A percentile compares a stretch with the other conserved stretches of the same genome.
Evolutionary conservation across 1,140 invertebrate genomes (phyloP).

Genomic region (Heliconius hewitsoni): DNA sequence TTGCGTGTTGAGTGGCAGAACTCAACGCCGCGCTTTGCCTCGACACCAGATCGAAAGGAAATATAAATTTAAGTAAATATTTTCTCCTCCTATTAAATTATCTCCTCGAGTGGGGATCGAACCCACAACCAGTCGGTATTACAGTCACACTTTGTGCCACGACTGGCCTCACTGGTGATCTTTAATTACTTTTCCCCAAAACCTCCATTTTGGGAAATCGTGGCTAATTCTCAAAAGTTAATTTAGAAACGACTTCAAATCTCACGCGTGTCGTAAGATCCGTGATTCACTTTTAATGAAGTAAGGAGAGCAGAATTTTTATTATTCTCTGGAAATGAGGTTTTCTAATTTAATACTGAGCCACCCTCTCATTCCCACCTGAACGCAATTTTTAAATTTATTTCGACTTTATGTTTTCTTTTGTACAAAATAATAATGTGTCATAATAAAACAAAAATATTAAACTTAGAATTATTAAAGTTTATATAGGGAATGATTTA

Average conservation of each 20-base stretch:
- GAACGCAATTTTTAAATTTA: neutral
- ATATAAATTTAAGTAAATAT: no score
- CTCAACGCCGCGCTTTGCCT: no score
- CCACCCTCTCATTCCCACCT: neutral
- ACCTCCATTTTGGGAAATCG: constrained; percentile 5
- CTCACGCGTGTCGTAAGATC: constrained; percentile 24
- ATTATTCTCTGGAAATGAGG: constrained; percentile 9
- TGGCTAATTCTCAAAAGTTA: constrained; percentile 15
- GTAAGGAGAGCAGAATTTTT: constrained; percentile 17
- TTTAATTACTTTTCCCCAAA: constrained; percentile 10
- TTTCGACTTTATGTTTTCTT: neutral
- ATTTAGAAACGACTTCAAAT: constrained; percentile 3
- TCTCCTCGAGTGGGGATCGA: no score
- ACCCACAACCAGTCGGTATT: no score
- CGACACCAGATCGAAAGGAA: no score
- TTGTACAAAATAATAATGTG: neutral
- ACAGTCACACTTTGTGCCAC: no score
- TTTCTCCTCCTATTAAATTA: no score
- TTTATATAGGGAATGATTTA: no score
- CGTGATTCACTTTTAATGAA: constrained; percentile 25
- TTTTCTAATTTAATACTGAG: neutral
- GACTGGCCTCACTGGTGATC: no score
- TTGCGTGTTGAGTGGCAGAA: no score
- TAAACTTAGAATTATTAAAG: no score
- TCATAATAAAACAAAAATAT: neutral